These are phyloP conservation scores for Lordiphosa fenestrarum DNA, from an alignment of 2,888 invertebrate species.

Conservation along the genomic window DNA sequence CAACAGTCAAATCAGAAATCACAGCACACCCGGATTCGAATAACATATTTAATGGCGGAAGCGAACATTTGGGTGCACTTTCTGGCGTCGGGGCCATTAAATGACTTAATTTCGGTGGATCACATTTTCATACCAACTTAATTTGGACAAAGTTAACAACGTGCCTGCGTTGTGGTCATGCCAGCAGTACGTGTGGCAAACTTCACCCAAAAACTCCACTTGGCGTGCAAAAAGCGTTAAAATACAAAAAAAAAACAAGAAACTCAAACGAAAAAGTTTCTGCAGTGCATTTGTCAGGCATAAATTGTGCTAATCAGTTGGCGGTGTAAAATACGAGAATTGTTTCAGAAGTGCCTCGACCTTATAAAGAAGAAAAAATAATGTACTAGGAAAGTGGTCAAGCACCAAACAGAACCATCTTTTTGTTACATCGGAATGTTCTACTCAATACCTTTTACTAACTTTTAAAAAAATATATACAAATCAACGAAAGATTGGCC, in stretches of 20 bases:
- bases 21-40: constrained; percentile 25
- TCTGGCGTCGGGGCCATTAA: neutral
- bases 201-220: constrained; percentile 1
- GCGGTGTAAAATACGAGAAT: constrained; percentile 12
- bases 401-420: too few species aligned
- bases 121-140: constrained; percentile 41
- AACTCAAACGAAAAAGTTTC: neutral
- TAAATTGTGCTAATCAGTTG: constrained; percentile 59
- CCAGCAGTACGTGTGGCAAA: constrained; percentile 33
- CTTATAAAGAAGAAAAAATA: too few species aligned
- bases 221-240: too few species aligned
- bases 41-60: neutral
- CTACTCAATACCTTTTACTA: too few species aligned
- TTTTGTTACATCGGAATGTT: too few species aligned
- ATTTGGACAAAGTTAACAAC: constrained; percentile 57
- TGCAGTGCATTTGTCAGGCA: constrained; percentile 52
- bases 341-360: too few species aligned
- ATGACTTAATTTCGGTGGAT: constrained; percentile 7
- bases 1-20: constrained; percentile 18
- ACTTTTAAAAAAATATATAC: too few species aligned
- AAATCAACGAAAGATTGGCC: too few species aligned
- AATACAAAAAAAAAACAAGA: too few species aligned
- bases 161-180: constrained; percentile 30
- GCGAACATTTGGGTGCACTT: too few species aligned
- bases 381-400: too few species aligned